Percentiles rank a stretch among this genome's conserved stretches.
Conservation (phyloP, 64 coral and sea anemone genomes). For the Trachythela sp. region DNA sequence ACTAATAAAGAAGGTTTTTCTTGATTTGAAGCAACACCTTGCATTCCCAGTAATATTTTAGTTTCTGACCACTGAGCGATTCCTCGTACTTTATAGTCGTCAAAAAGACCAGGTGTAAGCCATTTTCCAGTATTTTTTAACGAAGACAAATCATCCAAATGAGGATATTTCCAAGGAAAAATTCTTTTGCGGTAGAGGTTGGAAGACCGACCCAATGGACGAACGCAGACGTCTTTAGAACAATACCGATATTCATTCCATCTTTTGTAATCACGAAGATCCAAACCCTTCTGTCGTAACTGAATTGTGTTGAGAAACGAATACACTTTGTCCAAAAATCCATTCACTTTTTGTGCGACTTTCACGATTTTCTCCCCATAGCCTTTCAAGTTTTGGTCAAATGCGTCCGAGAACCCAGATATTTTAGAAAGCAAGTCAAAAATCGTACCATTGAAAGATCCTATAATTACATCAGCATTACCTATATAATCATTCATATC, state of each 20-base stretch:
- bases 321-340: conserved; percentile 52
- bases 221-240: conserved; percentile 72
- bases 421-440: conserved; percentile 60
- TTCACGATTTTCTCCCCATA: conserved; percentile 34
- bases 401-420: conserved; percentile 47
- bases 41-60: conserved; percentile 70
- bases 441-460: conserved; percentile 53
- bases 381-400: conserved; percentile 63
- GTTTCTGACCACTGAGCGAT: conserved; percentile 56
- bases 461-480: conserved; percentile 32
- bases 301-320: conserved; percentile 74
- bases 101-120: conserved; percentile 86
- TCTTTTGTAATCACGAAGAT: conserved; percentile 49
- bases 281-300: conserved; percentile 71
- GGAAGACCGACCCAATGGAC: conserved; percentile 72
- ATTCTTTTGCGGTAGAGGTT: conserved; percentile 66
- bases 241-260: conserved; percentile 73
- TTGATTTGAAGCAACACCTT: conserved; percentile 72
- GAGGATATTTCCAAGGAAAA: conserved; percentile 87
- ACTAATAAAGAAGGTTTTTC: conserved; percentile 70
- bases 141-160: conserved; percentile 90
- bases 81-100: conserved; percentile 80
- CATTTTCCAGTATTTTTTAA: conserved; percentile 67
- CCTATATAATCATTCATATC: conserved; percentile 57
- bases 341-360: conserved; percentile 32